Evolutionary conservation across 64 coral and sea anemone genomes (phyloP), one percentile per base, ranked within the genome.

Genomic region (Montipora capricornis): DNA sequence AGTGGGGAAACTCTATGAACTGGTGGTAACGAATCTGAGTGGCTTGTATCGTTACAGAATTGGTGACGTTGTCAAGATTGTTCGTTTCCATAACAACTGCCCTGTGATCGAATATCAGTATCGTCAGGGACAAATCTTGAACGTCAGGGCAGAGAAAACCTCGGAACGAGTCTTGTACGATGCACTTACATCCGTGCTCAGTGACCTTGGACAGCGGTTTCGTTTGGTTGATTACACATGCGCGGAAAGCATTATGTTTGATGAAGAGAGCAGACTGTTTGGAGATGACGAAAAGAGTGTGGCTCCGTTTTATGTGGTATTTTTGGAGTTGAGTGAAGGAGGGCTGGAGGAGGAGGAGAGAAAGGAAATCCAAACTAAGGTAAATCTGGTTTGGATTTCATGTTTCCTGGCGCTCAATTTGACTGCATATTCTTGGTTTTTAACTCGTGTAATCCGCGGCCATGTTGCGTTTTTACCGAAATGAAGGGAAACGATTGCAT

Each of bases 191-290:
- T 74, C 83, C 19, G 49, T 24, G 16, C 64, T 93, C 17, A 80
- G 13, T 17, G 14, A 87, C 2, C 53, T 47, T 44, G 84, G 49
- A 68, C 91, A 85, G 49, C 59, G 55, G 48, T 77, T 57, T 47
- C 61, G 55, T 46, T n/a, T 93, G 61, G 91, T 93, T 12, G 84
- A 93, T 20, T 93, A 93, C 83, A 88, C 91, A 73, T 88, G 91
- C 83, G 61, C 91, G 24, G 91, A 93, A 80, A 93, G 91, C 45
- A 12, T 93, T 7, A 93, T 93, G 83, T 20, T 93, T 20, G 76
- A 78, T 45, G 68, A 2, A 7, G 47, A 67, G 49, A 61, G 47
- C 61, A 20, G 49, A 26, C 51, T 47, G 20, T 60, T 78, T 13
- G 55, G 47, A 59, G 37, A 47, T 80, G 57, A 51, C 17, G 44